Evolutionary conservation across 2,888 invertebrate species (phyloP).

Genomic region (Nipponacmea schrenckii): DNA sequence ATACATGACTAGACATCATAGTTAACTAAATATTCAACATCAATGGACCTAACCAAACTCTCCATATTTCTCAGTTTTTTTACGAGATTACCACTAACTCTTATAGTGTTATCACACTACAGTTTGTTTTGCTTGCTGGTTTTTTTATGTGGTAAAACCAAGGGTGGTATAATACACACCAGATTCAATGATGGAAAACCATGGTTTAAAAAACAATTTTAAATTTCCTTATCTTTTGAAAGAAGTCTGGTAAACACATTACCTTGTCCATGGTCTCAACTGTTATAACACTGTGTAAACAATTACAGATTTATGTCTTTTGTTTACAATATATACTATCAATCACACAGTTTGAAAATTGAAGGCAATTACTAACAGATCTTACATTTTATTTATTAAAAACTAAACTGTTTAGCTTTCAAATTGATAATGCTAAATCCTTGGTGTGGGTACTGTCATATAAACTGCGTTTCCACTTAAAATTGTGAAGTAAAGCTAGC

Average conservation of each 20-base stretch:
- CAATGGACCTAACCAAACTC: too few species aligned
- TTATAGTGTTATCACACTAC: background rate
- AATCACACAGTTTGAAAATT: too few species aligned
- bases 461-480: too few species aligned
- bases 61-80: background rate
- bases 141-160: background rate
- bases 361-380: too few species aligned
- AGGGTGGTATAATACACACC: background rate
- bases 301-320: background rate
- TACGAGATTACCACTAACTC: background rate
- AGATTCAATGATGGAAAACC: background rate
- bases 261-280: background rate
- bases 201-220: constrained; percentile 3
- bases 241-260: background rate
- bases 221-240: background rate
- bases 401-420: too few species aligned
- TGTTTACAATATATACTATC: too few species aligned
- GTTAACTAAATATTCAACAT: too few species aligned
- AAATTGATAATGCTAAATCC: too few species aligned
- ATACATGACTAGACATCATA: too few species aligned
- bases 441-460: too few species aligned
- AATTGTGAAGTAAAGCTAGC: too few species aligned
- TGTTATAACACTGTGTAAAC: background rate
- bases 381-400: too few species aligned
- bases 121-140: background rate